Base-by-base conservation (phyloP, 1,140 invertebrate species). In the Saxidomus purpurata region DNA sequence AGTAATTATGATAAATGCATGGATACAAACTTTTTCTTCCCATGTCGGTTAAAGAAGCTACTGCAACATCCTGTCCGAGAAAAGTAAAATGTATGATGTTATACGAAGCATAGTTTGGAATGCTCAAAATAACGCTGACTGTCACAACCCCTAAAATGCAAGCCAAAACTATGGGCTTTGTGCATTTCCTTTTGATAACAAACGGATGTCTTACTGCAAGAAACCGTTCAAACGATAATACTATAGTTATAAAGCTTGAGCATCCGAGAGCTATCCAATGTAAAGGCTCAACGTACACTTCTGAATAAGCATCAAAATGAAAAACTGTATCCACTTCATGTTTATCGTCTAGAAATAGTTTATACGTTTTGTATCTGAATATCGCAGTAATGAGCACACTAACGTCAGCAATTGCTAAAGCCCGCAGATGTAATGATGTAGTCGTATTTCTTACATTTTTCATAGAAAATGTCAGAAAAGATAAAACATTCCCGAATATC, bases 281-380 rank as follows among this genome's bases (percentile, higher is more conserved):
- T 76, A 93, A 87, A 25, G 92, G 92, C 22, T 90, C 89, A 8
- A 93, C 67, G 76, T 93, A 93, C n/a, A 90, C 89, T 71, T 93
- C 83, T 2, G 91, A 79, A 31, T 90, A 93, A 11, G 91, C 76
- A 61, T 92, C 90, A 36, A 90, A 90, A 63, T 91, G 61, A 67
- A 90, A 83, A 25, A 91, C 87, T 17, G 86, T 63, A 25, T 61
- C 55, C 13, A 87, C 88, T 28, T 89, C 88, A 19, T 84, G 55
- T 22, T 47, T 63, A 17, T 92, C 90, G 34, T 77, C 43, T 28
- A 93, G 49, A 40, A 92, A 89, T 25, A 93, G 28, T 59, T 92
- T 92, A 55, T 92, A 93, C 15, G 89, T 92, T 67, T 90, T 90
- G 81, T 93, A 92, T 38, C 91, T 89, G 55, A 93, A 93, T 25